These are phyloP conservation scores for Gerris buenoi DNA, from an alignment of 1,140 invertebrate species.

Conservation along the genomic window DNA sequence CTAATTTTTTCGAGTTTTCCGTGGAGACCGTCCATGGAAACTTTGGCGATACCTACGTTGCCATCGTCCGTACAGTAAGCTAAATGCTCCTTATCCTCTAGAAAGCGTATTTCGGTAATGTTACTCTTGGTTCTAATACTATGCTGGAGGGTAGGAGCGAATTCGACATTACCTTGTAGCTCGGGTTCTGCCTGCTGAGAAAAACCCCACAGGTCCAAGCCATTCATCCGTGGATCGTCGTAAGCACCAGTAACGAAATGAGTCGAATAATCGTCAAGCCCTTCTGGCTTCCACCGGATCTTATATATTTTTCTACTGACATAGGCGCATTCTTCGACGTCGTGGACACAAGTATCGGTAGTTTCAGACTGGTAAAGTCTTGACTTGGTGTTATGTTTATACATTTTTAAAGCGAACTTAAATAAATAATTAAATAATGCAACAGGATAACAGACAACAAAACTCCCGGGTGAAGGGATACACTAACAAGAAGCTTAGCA, in stretches of 20 bases:
- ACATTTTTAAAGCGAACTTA: background rate
- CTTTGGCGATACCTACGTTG: background rate
- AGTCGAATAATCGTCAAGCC: background rate
- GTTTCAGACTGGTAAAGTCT: background rate
- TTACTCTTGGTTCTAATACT: background rate
- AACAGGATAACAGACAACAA: background rate
- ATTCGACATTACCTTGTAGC: background rate
- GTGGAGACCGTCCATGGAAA: background rate
- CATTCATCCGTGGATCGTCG: background rate
- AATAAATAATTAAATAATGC: background rate
- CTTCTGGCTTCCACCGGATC: slow-evolving; percentile 1
- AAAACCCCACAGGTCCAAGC: background rate
- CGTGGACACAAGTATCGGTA: background rate
- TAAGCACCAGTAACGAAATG: background rate
- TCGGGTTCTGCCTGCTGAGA: background rate
- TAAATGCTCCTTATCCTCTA: background rate
- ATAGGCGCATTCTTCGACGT: background rate
- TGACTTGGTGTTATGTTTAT: background rate
- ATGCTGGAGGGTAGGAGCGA: background rate
- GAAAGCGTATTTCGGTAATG: background rate
- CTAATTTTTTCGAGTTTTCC: background rate
- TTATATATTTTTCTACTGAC: background rate
- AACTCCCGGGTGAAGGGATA: no score
- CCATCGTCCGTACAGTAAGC: background rate
- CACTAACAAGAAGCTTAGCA: no score